Evolutionary conservation across 2,888 invertebrate species (phyloP), one percentile per base, ranked within the genome.

Genomic region (Ypsolopha scabrella): DNA sequence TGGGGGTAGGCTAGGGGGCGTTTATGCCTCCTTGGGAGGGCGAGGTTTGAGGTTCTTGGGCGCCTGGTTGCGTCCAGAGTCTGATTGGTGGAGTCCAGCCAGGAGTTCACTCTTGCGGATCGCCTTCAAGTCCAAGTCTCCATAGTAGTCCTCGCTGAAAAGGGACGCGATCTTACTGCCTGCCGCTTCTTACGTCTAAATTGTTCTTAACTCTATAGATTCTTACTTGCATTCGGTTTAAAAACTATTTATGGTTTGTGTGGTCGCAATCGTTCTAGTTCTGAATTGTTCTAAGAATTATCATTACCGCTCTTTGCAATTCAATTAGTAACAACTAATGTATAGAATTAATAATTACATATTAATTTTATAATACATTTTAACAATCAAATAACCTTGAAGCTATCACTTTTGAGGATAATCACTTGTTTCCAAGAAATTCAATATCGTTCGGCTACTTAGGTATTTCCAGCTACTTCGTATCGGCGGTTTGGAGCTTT

Each of bases 71-170:
- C 75, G 75, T 64, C 76, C 87, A 65, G 90, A 89, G 65, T 88
- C 88, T 73, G 87, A 87, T 65, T 75, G 76, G 68, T 90, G 89
- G 68, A 94, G 89, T 67, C 95, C 95, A 68, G 94, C 90, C 75
- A 94, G 90, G 67, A 95, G 91, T 87, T 96, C 96, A 87, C 94
- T 94, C 91, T 96, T 96, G 88, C 95, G 92, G 91, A 96, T 94
- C 88, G 92, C 91, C 92, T 96, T 96, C 90, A 96, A 89, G 87
- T 96, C 96, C 92, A 96, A 88, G 86, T 96, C 96, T 64, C 96
- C 96, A 76, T 96, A 96, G 91, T 96, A 96, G 92, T 96, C 96
- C 91, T 96, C 96, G 90, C 96, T 96, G 94, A 89, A 91, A 89
- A 83, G 81, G 74, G 78, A 83, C 73, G 80, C 75, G 61, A 79